A percentile compares a stretch with the other conserved stretches of the same genome.
Evolutionary conservation across 2,797 vertebrate genomes (phyloP).

Genomic region (Dallia pectoralis): DNA sequence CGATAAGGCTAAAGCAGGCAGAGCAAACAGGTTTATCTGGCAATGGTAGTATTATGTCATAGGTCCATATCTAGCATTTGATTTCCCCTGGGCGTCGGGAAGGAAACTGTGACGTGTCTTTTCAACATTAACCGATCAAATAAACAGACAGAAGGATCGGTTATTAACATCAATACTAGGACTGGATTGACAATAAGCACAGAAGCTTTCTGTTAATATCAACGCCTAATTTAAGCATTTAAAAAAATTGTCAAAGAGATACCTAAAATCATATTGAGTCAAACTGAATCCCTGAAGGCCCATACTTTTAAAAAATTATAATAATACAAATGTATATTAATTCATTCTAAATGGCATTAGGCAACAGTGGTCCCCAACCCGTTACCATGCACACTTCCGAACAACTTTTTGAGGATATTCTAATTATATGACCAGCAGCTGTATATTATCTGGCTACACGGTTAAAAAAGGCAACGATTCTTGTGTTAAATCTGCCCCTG

Average conservation of each 20-base stretch:
- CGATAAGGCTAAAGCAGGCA: constrained; percentile 24
- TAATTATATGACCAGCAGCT: too few species aligned
- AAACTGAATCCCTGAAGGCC: too few species aligned
- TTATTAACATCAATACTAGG: not conserved
- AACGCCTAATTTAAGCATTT: not conserved
- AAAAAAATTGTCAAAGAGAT: not conserved
- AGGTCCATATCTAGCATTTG: constrained; percentile 49
- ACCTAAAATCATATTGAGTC: too few species aligned
- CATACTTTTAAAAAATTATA: too few species aligned
- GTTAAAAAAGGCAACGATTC: too few species aligned
- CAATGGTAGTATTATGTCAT: constrained; percentile 44
- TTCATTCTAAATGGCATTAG: too few species aligned
- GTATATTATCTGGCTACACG: too few species aligned
- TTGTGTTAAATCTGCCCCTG: too few species aligned
- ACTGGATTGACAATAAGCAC: not conserved
- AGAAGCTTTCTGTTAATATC: not conserved
- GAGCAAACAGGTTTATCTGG: constrained; percentile 49
- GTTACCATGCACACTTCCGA: too few species aligned
- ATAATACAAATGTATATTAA: too few species aligned
- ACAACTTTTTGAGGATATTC: too few species aligned
- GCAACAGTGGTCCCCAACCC: too few species aligned
- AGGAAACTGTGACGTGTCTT: constrained; percentile 60
- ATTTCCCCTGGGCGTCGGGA: constrained; percentile 60
- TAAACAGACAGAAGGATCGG: not conserved
- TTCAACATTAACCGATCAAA: constrained; percentile 10